phyloP scores from a whole-genome alignment of 2,797 vertebrate species.

The Sebastes goodei region DNA sequence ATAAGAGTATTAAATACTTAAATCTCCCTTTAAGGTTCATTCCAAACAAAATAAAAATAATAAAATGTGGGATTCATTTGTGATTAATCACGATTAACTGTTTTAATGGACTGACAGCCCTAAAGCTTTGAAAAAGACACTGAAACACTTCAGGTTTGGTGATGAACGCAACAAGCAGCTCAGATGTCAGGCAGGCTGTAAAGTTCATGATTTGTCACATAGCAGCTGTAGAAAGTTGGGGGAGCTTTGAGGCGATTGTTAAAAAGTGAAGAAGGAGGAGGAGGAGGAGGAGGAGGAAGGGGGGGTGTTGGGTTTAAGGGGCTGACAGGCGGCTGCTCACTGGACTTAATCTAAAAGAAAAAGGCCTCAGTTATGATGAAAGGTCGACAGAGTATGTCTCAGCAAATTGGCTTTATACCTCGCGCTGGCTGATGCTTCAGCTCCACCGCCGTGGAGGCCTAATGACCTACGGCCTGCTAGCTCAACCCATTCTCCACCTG shows the following conservation, averaged over 20 bases:
- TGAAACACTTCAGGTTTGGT: constrained; percentile 83
- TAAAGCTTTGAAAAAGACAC: constrained; percentile 80
- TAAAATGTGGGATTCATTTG: too few species aligned
- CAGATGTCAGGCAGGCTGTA: constrained; percentile 71
- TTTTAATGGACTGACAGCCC: constrained; percentile 63
- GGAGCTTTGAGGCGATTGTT: constrained; percentile 80
- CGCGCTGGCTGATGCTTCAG: constrained; percentile 45
- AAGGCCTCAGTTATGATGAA: constrained; percentile 68
- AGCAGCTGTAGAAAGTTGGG: constrained; percentile 79
- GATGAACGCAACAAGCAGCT: constrained; percentile 79
- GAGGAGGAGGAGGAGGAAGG: neutral
- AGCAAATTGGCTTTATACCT: constrained; percentile 71
- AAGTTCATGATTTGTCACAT: constrained; percentile 85
- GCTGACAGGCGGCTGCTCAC: constrained; percentile 66
- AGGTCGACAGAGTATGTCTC: constrained; percentile 69
- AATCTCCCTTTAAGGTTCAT: too few species aligned
- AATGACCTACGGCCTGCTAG: constrained; percentile 63
- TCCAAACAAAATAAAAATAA: too few species aligned
- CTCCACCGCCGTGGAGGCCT: constrained; percentile 47
- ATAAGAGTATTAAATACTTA: too few species aligned
- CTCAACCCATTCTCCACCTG: constrained; percentile 54
- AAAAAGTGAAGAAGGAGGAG: constrained; percentile 62
- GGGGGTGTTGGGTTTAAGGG: constrained; percentile 40
- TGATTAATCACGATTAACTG: too few species aligned
- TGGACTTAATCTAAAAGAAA: constrained; percentile 74